Base-by-base conservation (phyloP, 2,113 vertebrate species). In the Tychaedon coryphoeus region DNA sequence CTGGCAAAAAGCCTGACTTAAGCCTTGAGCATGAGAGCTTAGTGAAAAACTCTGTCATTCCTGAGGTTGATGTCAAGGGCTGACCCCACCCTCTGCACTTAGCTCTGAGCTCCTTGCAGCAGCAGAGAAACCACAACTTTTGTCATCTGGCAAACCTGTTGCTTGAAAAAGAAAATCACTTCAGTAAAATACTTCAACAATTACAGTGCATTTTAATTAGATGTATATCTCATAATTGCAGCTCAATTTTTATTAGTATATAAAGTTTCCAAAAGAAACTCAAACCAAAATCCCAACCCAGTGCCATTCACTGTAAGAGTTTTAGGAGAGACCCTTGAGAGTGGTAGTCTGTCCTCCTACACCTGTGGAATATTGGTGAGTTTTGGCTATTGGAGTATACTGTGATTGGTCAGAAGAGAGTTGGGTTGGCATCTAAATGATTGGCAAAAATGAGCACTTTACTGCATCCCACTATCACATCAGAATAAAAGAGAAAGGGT, bases 141-240 rank as follows among this genome's bases (percentile, higher is more conserved):
- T 97, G 98, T 98, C 98, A 98, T 98, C 97, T 98, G 97, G 88
- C 96, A 98, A 98, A 98, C 98, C 97, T 98, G 96, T 98, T 95
- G 62, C 97, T 97, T 90, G 83, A 95, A 96, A 97, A 90, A 97
- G 98, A 98, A 97, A 97, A 96, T 95, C 54, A 98, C 98, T 98
- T 98, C 98, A 98, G 97, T 98, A 98, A 98, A 98, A 99, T 98
- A 98, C 97, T 97, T 98, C 96, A 97, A 95, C 93, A 96, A 98
- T 98, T 98, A 98, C 82, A 97, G 95, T 95, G 97, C 96, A 96
- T 97, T 96, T 98, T 98, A 98, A 97, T 98, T 97, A 98, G 97
- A 95, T 97, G 78, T 93, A 90, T 86, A 97, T 95, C 96, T 90
- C 94, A 96, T 98, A 98, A 98, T 98, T 97, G 97, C 83, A 97